Percentiles rank a stretch among this genome's conserved stretches.
Evolutionary conservation across 2,113 vertebrate genomes (phyloP).

Genomic region (Catharus bicknelli): DNA sequence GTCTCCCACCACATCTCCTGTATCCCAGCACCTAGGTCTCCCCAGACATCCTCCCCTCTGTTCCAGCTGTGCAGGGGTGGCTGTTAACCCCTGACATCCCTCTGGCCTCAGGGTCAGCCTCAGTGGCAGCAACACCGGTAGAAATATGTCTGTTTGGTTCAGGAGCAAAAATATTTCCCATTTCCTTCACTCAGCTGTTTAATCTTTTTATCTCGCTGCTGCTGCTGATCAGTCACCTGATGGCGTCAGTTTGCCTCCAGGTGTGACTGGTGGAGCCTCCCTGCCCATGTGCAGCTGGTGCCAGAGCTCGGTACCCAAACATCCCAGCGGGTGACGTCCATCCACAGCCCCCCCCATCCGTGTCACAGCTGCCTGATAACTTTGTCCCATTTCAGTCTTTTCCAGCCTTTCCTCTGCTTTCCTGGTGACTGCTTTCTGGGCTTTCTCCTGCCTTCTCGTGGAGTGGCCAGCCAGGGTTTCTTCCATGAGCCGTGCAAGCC

Average conservation of each 20-base stretch:
- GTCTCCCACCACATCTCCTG: neutral
- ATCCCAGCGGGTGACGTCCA: neutral
- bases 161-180: neutral
- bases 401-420: neutral
- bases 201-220: neutral
- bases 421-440: neutral
- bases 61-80: neutral
- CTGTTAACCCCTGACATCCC: neutral
- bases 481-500: rapidly evolving
- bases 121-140: neutral
- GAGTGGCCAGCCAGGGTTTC: neutral
- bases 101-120: neutral
- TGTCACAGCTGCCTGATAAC: neutral
- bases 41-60: no score
- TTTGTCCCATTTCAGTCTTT: neutral
- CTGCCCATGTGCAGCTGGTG: rapidly evolving
- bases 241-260: neutral
- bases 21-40: neutral
- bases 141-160: neutral
- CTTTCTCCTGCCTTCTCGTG: neutral
- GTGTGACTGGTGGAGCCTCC: neutral
- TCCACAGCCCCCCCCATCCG: rapidly evolving
- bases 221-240: neutral
- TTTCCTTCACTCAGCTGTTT: neutral
- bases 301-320: neutral